Percentiles rank a stretch among this genome's conserved stretches.
phyloP scores from a whole-genome alignment of 1,140 invertebrate species.

The Megalonaias nervosa region DNA sequence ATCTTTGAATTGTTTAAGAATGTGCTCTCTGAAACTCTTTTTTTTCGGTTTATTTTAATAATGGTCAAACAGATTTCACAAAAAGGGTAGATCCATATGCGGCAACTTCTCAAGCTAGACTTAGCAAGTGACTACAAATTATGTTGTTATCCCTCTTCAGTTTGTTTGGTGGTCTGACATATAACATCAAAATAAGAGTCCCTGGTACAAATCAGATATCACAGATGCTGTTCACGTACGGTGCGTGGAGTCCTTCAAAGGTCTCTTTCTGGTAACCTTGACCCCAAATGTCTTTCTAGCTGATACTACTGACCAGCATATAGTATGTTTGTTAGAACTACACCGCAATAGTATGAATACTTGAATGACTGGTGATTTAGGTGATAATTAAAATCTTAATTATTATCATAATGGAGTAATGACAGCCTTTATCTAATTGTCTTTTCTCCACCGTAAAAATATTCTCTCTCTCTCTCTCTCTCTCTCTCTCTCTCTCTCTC shows the following conservation, averaged over 20 bases:
- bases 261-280: constrained; percentile 97
- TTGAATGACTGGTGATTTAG: neutral
- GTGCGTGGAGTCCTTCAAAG: constrained; percentile 96
- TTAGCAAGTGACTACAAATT: neutral
- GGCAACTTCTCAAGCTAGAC: too few relatives aligned
- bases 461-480: too few relatives aligned
- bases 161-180: constrained; percentile 88
- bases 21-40: too few relatives aligned
- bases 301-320: constrained; percentile 95
- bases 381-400: neutral
- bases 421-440: neutral
- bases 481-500: too few relatives aligned
- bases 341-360: neutral
- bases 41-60: too few relatives aligned
- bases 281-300: constrained; percentile 97
- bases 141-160: constrained; percentile 52
- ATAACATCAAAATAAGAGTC: constrained; percentile 91
- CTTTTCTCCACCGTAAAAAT: too few relatives aligned
- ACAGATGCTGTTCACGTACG: constrained; percentile 93
- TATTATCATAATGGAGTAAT: too few relatives aligned
- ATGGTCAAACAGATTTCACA: neutral
- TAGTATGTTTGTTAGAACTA: constrained; percentile 74
- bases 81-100: neutral
- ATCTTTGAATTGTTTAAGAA: too few relatives aligned
- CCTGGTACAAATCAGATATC: constrained; percentile 81